Evolutionary conservation across 2,797 vertebrate genomes (phyloP).

Genomic region (Rhinophrynus dorsalis): DNA sequence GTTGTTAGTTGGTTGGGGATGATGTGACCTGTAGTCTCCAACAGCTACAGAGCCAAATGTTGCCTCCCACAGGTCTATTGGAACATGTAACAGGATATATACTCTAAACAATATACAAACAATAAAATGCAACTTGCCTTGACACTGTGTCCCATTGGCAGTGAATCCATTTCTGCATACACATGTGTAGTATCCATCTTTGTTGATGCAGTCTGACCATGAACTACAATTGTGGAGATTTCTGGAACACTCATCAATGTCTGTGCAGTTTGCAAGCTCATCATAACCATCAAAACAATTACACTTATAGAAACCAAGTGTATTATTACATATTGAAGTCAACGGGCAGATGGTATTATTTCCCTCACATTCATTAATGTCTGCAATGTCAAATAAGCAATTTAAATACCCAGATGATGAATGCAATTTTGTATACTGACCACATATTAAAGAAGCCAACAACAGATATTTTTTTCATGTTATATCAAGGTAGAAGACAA

Average conservation of each 20-base stretch:
- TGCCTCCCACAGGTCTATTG: too few relatives aligned
- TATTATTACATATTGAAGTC: slow-evolving; percentile 15
- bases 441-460: too few relatives aligned
- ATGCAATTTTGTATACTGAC: too few relatives aligned
- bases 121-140: slow-evolving; percentile 30
- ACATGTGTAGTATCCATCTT: slow-evolving; percentile 21
- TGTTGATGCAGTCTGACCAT: slow-evolving; percentile 25
- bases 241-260: slow-evolving; percentile 30
- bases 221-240: background rate
- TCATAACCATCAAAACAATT: slow-evolving; percentile 1
- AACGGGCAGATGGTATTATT: slow-evolving; percentile 3
- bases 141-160: background rate
- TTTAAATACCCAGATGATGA: too few relatives aligned
- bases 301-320: slow-evolving; percentile 13
- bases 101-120: too few relatives aligned
- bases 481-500: too few relatives aligned
- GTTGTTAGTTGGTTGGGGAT: too few relatives aligned
- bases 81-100: too few relatives aligned
- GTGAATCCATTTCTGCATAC: slow-evolving; percentile 13
- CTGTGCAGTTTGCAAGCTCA: slow-evolving; percentile 30
- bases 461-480: too few relatives aligned
- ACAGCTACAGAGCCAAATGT: too few relatives aligned
- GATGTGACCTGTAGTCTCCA: too few relatives aligned
- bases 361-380: slow-evolving; percentile 38
- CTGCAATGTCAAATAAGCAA: slow-evolving; percentile 17